Percentiles rank a stretch among this genome's conserved stretches.
Evolutionary conservation across 2,113 vertebrate genomes (phyloP).

Genomic region (Chloebia gouldiae): DNA sequence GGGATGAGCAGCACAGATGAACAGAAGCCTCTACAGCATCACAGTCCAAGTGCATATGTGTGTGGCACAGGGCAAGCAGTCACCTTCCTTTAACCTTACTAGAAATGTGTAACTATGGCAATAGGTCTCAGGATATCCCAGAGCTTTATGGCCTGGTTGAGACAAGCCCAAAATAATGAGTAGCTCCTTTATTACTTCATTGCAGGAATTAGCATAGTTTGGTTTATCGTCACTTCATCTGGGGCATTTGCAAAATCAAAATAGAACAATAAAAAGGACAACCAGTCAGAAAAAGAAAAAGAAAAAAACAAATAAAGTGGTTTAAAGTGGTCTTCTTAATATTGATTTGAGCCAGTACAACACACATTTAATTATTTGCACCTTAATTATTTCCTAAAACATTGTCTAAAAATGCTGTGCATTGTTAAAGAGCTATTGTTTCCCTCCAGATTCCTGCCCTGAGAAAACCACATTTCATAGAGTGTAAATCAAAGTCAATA

Average conservation of each 20-base stretch:
- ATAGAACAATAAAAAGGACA: background rate
- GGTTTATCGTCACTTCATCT: background rate
- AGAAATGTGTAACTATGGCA: background rate
- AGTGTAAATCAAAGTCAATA: background rate
- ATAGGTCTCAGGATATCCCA: background rate
- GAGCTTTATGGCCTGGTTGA: background rate
- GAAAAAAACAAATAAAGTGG: too few species aligned
- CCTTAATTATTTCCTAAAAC: background rate
- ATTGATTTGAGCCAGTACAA: background rate
- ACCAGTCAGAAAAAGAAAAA: background rate
- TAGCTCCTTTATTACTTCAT: background rate
- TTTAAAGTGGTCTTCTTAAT: background rate
- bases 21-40: background rate
- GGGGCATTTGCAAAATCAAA: background rate
- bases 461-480: background rate
- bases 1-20: background rate
- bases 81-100: background rate
- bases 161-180: background rate
- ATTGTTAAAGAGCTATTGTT: background rate
- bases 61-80: background rate
- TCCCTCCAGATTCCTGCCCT: background rate
- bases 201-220: background rate
- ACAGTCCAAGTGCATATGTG: background rate
- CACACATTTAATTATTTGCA: background rate
- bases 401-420: background rate